Conservation (phyloP, 2,797 vertebrate species). For the Phoxinus dragarum region DNA sequence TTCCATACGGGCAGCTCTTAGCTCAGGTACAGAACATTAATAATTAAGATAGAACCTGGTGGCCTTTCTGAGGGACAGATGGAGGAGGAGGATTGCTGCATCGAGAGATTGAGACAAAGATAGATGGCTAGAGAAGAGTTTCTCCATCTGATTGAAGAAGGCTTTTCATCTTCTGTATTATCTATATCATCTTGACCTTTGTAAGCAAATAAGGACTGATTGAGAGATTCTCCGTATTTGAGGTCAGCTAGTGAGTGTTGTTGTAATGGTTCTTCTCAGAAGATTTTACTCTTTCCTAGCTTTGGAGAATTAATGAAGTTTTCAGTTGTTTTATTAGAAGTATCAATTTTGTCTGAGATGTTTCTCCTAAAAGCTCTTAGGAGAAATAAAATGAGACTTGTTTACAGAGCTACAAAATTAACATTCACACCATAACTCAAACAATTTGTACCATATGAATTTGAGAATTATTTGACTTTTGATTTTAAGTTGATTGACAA, state of each 20-base stretch:
- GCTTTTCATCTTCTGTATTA: constrained; percentile 10
- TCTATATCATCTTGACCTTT: constrained; percentile 14
- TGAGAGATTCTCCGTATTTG: not conserved
- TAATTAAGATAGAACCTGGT: constrained; percentile 46
- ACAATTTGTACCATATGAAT: not conserved
- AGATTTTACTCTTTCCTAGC: not conserved
- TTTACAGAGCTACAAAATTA: not conserved
- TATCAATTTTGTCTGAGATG: not conserved
- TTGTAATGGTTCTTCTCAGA: not conserved
- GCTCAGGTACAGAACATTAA: constrained; percentile 56
- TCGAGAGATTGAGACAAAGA: not conserved
- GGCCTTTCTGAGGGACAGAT: constrained; percentile 37
- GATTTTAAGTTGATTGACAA: not conserved
- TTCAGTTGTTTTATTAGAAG: not conserved
- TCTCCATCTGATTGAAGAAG: not conserved
- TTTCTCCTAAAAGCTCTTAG: not conserved
- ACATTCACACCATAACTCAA: not conserved
- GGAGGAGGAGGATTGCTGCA: not conserved
- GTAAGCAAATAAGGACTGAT: not conserved
- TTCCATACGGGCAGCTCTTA: constrained; percentile 47
- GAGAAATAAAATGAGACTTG: not conserved
- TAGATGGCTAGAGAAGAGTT: not conserved
- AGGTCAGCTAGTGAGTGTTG: not conserved
- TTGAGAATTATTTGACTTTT: not conserved
- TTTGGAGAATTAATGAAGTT: not conserved